phyloP scores from a whole-genome alignment of 2,113 vertebrate species.

The Myrmecobius fasciatus region DNA sequence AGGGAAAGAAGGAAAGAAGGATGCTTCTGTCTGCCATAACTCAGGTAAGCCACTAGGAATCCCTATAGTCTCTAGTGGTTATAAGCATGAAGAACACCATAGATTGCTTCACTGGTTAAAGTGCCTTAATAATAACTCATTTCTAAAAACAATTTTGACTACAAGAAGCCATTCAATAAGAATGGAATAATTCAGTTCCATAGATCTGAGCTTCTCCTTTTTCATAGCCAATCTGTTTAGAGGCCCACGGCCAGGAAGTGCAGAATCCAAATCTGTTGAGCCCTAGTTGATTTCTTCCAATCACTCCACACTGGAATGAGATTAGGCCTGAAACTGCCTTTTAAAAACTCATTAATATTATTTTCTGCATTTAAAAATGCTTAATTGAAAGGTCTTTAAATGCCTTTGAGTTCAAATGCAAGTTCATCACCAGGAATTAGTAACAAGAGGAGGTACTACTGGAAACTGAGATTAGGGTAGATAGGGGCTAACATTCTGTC shows the following conservation, averaged over 20 bases:
- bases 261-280: not conserved
- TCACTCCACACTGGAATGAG: not conserved
- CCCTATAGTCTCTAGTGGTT: not conserved
- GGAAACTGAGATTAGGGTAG: not conserved
- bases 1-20: not conserved
- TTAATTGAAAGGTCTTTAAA: not conserved
- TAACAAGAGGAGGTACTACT: not conserved
- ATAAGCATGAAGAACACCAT: not conserved
- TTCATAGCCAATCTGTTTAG: not conserved
- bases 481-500: not conserved
- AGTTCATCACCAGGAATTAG: not conserved
- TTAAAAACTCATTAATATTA: not conserved
- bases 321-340: not conserved
- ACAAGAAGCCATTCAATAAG: not conserved
- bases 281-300: not conserved
- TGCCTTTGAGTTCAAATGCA: not conserved
- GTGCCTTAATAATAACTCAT: not conserved
- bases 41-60: not conserved
- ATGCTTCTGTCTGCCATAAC: not conserved
- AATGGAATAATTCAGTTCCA: not conserved
- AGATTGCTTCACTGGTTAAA: not conserved
- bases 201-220: not conserved
- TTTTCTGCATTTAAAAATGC: not conserved
- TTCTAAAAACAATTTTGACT: not conserved
- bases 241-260: not conserved